Conservation (phyloP, 2,888 invertebrate species). For the Perdita meconis region DNA sequence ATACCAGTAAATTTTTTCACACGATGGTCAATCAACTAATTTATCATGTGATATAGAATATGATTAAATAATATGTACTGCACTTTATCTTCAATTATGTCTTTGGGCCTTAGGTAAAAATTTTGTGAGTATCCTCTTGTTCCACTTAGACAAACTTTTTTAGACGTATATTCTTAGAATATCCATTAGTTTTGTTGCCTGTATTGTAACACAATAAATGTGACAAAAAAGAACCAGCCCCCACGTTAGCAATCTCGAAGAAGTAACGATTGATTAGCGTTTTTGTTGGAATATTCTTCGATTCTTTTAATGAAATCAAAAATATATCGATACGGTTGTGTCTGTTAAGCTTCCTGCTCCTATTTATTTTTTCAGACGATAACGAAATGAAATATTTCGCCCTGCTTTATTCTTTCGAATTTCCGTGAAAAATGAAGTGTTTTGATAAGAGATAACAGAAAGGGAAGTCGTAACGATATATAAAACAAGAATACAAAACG, state of each 20-base stretch:
- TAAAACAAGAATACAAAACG: background rate
- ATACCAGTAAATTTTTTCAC: slow-evolving; percentile 38
- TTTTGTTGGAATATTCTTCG: background rate
- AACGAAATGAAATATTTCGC: slow-evolving; percentile 4
- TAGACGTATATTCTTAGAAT: too few species aligned
- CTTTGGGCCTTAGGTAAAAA: too few species aligned
- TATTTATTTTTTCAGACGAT: background rate
- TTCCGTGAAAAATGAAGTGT: background rate
- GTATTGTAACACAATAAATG: background rate
- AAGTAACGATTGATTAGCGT: background rate
- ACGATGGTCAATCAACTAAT: slow-evolving; percentile 15
- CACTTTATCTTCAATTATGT: slow-evolving; percentile 19
- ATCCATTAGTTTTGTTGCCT: background rate
- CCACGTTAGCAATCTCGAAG: background rate
- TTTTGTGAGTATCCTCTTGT: too few species aligned
- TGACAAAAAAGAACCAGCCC: too few species aligned
- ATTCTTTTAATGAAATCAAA: background rate
- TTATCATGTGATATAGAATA: background rate
- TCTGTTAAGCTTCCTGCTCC: background rate
- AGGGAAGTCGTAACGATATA: slow-evolving; percentile 4
- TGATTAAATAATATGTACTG: slow-evolving; percentile 8
- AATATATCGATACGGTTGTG: background rate
- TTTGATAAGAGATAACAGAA: slow-evolving; percentile 10
- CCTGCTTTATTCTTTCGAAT: background rate
- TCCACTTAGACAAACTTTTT: too few species aligned